phyloP scores from a whole-genome alignment of 1,140 invertebrate species.

The Cyclargus thomasi region DNA sequence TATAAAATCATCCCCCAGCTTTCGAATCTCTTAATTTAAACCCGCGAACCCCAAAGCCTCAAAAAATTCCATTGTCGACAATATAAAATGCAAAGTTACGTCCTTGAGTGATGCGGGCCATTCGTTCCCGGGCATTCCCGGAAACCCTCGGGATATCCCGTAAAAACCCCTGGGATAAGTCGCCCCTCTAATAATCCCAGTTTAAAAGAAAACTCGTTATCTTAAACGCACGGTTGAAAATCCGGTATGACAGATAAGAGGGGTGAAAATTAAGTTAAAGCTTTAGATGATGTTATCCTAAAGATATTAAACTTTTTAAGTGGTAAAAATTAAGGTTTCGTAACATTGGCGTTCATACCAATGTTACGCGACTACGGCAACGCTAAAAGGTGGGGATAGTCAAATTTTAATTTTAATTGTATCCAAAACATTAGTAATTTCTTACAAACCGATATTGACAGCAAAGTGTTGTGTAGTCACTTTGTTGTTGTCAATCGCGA shows the following conservation, averaged over 20 bases:
- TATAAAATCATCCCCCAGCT: not conserved
- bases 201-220: constrained; percentile 52
- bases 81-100: not conserved
- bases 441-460: too few relatives aligned
- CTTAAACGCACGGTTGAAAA: not conserved
- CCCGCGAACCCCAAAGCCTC: not conserved
- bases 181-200: constrained; percentile 33
- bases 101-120: not conserved
- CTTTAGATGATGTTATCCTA: not conserved
- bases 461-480: too few relatives aligned
- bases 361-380: too few relatives aligned
- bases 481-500: too few relatives aligned
- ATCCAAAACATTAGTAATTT: too few relatives aligned
- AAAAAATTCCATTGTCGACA: not conserved
- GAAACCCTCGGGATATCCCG: not conserved
- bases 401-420: too few relatives aligned
- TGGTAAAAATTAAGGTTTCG: too few relatives aligned
- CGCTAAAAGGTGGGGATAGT: too few relatives aligned
- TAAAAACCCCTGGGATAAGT: not conserved
- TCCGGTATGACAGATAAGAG: not conserved
- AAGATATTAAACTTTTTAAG: too few relatives aligned
- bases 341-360: too few relatives aligned
- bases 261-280: not conserved
- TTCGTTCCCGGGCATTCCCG: not conserved
- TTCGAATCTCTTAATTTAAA: not conserved